These are phyloP conservation scores for Crotalus tigris DNA, from an alignment of 2,113 vertebrate species.

Conservation along the genomic window DNA sequence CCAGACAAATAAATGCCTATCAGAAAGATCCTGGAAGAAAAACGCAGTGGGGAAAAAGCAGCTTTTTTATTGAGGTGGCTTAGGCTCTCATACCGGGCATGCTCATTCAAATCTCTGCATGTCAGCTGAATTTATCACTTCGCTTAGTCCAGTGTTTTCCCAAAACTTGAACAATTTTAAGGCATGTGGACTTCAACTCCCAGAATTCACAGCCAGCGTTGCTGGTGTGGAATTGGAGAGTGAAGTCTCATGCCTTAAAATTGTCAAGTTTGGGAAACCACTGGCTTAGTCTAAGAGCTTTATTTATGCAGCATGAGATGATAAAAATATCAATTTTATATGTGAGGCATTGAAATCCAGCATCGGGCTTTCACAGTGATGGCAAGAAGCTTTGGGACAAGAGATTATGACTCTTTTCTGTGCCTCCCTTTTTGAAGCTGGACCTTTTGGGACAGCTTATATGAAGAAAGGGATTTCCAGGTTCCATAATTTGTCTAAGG, in stretches of 20 bases:
- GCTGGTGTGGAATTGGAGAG: too few species aligned
- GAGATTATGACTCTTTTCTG: not conserved
- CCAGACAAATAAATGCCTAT: not conserved
- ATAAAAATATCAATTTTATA: not conserved
- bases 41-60: not conserved
- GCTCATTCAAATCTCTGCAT: not conserved
- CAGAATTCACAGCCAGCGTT: too few species aligned
- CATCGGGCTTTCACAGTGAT: not conserved
- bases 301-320: not conserved
- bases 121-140: not conserved
- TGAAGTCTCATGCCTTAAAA: too few species aligned
- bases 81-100: not conserved
- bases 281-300: not conserved
- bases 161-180: too few species aligned
- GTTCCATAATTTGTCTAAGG: not conserved
- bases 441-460: not conserved
- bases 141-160: not conserved
- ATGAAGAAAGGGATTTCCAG: not conserved
- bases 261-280: too few species aligned
- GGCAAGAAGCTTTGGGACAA: not conserved
- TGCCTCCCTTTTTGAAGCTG: not conserved
- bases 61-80: not conserved
- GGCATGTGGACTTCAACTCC: too few species aligned
- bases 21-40: not conserved
- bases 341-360: not conserved